A percentile compares a stretch with the other conserved stretches of the same genome.
phyloP scores from a whole-genome alignment of 1,140 invertebrate genomes.

The Drosophila melanogaster region DNA sequence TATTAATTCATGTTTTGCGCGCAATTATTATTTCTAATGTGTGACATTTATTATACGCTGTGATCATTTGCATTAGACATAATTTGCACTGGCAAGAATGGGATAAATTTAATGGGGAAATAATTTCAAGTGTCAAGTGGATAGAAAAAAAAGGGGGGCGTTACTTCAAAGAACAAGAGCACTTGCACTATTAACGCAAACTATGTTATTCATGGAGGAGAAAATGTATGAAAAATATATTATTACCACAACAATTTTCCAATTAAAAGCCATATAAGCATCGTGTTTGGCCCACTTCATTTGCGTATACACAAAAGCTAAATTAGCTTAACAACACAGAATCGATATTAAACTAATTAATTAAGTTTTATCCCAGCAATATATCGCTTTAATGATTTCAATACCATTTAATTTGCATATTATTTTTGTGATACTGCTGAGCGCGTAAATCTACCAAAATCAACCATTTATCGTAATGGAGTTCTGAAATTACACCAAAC shows the following conservation, averaged over 20 bases:
- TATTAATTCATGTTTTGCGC: slow-evolving; percentile 60
- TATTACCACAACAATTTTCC: slow-evolving; percentile 2
- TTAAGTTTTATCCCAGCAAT: slow-evolving; percentile 3
- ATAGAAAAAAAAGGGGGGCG: background rate
- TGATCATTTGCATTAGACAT: slow-evolving; percentile 41
- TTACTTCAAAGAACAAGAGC: slow-evolving; percentile 2
- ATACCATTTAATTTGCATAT: slow-evolving; percentile 37
- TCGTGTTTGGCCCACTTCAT: background rate
- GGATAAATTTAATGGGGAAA: slow-evolving; percentile 45
- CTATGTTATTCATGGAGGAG: background rate
- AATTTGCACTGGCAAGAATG: slow-evolving; percentile 36
- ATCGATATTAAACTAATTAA: slow-evolving; percentile 25
- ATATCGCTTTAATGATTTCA: slow-evolving; percentile 15
- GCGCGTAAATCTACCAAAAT: slow-evolving; percentile 33
- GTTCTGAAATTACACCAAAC: slow-evolving; percentile 31
- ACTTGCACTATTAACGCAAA: slow-evolving; percentile 11
- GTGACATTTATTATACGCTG: slow-evolving; percentile 40
- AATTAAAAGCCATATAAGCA: background rate
- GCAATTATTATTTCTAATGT: slow-evolving; percentile 55
- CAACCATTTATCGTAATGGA: slow-evolving; percentile 26
- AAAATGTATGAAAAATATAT: slow-evolving; percentile 7
- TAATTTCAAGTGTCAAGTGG: slow-evolving; percentile 49
- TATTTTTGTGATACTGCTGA: slow-evolving; percentile 14
- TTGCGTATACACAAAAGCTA: background rate
- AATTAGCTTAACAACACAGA: background rate